Evolutionary conservation across 2,113 vertebrate genomes (phyloP).

Genomic region (Suricata suricatta): DNA sequence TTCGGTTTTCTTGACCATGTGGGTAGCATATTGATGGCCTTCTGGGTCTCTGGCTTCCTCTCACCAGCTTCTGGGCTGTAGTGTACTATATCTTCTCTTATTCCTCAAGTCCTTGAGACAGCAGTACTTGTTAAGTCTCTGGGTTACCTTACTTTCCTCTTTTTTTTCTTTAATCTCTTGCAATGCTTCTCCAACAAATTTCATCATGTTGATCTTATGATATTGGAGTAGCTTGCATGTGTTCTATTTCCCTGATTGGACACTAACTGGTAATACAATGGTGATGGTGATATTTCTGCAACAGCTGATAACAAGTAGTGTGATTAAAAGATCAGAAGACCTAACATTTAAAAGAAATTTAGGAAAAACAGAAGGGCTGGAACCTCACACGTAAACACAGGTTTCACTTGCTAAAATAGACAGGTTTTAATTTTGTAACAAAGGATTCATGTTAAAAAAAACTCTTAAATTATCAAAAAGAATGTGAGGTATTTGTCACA

Average conservation of each 20-base stretch:
- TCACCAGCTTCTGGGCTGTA: background rate
- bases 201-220: background rate
- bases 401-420: background rate
- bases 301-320: background rate
- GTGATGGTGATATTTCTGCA: background rate
- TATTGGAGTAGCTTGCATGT: background rate
- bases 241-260: background rate
- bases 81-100: background rate
- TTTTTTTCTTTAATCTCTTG: background rate
- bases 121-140: background rate
- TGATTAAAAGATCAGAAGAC: background rate
- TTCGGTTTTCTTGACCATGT: background rate
- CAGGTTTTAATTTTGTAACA: background rate
- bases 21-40: background rate
- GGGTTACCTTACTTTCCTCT: background rate
- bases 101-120: background rate
- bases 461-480: background rate
- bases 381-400: background rate
- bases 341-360: background rate
- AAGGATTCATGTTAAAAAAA: background rate
- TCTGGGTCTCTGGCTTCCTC: background rate
- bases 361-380: background rate
- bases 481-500: background rate
- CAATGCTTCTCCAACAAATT: background rate
- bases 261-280: background rate